Evolutionary conservation across 1,140 invertebrate genomes (phyloP).

Genomic region (Cecropterus lyciades): DNA sequence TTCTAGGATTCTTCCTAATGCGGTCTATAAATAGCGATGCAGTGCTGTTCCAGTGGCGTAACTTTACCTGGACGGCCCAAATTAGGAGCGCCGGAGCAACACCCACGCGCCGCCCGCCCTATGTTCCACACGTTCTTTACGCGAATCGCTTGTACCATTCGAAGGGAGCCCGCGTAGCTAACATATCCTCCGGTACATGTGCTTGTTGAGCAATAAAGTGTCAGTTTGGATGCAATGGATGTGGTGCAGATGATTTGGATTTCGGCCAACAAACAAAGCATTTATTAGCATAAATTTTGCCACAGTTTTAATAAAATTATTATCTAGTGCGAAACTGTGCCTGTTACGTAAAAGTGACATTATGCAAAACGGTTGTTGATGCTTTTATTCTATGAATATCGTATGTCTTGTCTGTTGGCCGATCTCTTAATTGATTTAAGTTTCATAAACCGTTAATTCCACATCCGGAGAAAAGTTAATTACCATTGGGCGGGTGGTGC

Average conservation of each 20-base stretch:
- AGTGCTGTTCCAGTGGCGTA: constrained; percentile 71
- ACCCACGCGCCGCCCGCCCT: constrained; percentile 66
- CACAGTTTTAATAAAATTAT: constrained; percentile 57
- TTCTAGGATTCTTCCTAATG: constrained; percentile 65
- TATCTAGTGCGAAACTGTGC: constrained; percentile 42
- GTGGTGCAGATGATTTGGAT: constrained; percentile 76
- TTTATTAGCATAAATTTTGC: constrained; percentile 66
- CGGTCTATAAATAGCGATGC: constrained; percentile 77
- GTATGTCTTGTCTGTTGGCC: constrained; percentile 1
- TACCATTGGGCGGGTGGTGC: neutral
- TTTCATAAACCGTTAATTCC: neutral
- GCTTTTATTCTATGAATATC: constrained; percentile 16
- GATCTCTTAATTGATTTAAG: constrained; percentile 2
- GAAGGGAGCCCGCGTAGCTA: constrained; percentile 54
- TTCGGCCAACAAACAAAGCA: constrained; percentile 66
- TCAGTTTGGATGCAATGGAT: constrained; percentile 65
- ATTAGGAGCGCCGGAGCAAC: constrained; percentile 74
- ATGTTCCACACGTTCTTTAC: constrained; percentile 51
- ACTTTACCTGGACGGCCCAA: constrained; percentile 83
- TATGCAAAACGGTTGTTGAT: constrained; percentile 13
- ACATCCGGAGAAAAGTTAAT: neutral
- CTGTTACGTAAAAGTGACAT: constrained; percentile 37
- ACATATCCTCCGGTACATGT: constrained; percentile 56
- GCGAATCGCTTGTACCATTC: constrained; percentile 49
- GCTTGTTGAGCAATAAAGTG: constrained; percentile 72